Percentiles rank a stretch among this genome's conserved stretches.
These are phyloP conservation scores for Helicolenus hilgendorfi DNA, from an alignment of 2,797 vertebrate genomes.

Conservation along the genomic window DNA sequence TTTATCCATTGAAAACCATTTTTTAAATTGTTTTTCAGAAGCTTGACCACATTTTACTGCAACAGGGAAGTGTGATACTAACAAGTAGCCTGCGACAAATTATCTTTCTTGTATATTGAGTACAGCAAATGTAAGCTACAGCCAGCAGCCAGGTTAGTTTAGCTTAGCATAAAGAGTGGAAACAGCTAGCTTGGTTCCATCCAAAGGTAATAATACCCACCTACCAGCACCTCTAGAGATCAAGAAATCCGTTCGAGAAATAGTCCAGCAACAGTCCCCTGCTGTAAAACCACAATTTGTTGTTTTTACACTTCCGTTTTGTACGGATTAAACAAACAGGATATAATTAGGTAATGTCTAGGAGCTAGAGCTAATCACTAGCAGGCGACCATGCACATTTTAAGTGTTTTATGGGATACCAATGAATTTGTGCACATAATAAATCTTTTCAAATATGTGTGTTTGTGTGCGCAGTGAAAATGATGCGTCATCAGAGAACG, in stretches of 20 bases:
- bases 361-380: neutral
- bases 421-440: neutral
- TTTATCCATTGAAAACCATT: neutral
- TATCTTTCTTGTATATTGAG: too few relatives aligned
- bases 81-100: neutral
- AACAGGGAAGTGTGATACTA: neutral
- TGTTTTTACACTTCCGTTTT: neutral
- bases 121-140: neutral
- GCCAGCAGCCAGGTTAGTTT: neutral
- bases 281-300: neutral
- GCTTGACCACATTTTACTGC: neutral
- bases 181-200: neutral
- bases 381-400: neutral
- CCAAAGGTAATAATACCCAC: neutral
- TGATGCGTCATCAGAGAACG: conserved; percentile 98
- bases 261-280: neutral
- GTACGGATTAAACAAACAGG: neutral
- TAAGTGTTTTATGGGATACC: neutral
- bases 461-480: conserved; percentile 92
- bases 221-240: neutral
- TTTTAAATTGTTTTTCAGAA: too few relatives aligned
- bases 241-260: neutral
- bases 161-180: neutral
- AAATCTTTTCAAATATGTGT: neutral
- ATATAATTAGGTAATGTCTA: neutral